A percentile compares a stretch with the other conserved stretches of the same genome.
phyloP scores from a whole-genome alignment of 2,113 vertebrate species.

The Isurus oxyrinchus region DNA sequence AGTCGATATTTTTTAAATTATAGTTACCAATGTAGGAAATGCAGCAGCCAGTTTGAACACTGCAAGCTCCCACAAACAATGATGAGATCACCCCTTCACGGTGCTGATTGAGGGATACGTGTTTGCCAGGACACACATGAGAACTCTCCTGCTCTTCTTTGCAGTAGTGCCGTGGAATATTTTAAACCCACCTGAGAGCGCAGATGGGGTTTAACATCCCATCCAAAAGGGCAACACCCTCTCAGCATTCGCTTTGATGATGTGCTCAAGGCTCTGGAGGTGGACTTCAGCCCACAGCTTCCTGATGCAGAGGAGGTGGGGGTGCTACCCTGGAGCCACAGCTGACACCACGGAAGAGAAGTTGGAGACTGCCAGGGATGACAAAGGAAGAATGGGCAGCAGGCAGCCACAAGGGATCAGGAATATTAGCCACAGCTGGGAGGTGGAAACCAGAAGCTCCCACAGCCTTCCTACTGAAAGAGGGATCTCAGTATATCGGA shows the following conservation, averaged over 20 bases:
- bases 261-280: no score
- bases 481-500: background rate
- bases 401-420: no score
- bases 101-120: background rate
- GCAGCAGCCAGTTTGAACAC: background rate
- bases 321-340: background rate
- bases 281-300: background rate
- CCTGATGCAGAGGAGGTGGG: background rate
- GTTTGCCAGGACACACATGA: background rate
- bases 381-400: no score
- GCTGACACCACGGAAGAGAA: background rate
- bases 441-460: background rate
- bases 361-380: background rate
- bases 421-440: background rate
- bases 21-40: background rate
- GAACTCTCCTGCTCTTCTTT: background rate
- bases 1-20: background rate
- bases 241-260: no score
- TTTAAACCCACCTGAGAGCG: no score
- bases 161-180: background rate
- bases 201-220: no score
- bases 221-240: no score
- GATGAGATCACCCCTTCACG: background rate
- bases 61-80: background rate
- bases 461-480: no score